Base-by-base conservation (phyloP, 2,888 invertebrate species). In the Ormyrus pomaceus region DNA sequence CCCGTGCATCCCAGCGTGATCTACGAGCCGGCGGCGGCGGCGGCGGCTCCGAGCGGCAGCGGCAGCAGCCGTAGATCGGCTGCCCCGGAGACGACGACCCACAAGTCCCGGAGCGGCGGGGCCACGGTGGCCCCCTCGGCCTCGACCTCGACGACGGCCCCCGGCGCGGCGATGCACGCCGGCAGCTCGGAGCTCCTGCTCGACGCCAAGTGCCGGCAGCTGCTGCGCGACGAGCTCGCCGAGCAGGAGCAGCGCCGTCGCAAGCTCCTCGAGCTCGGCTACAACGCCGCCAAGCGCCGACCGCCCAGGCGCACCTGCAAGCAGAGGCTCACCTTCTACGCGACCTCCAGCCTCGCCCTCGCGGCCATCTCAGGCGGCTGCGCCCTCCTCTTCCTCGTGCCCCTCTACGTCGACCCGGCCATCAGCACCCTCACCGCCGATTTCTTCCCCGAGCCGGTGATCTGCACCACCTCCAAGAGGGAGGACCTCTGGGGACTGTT, bases 101-200 rank as follows among this genome's bases (percentile, higher is more conserved):
- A 69, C 46, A 53, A 66, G 61, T 55, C 58, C 5, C 46, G 68
- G 34, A 64, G 19, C 46, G 51, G 50, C 66, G 72, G 68, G 10
- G 62, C 53, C 2, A 61, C 65, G 11, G 81, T 70, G 53, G 81
- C 62, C 34, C 79, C 77, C 11, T 80, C 80, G 0, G 46, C 62
- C 1, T 78, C 77, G 10, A 75, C 71, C 6, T 74, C 66, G 45
- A 73, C 66, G 19, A 73, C 73, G 34, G 73, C 73, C 7, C 75
- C 77, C 58, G 77, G 77, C 19, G 78, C 72, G 85, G 87, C 86
- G 85, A 94, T 94, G 94, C 94, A 94, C 92, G 94, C 94, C 92
- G 94, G 94, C 92, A 95, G 94, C 93, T 95, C 95, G 91, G 95
- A 95, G 92, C 93, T 95, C 92, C 93, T 95, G 92, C 94, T 95